phyloP scores from a whole-genome alignment of 2,888 invertebrate species.

The Campoplex capitator region DNA sequence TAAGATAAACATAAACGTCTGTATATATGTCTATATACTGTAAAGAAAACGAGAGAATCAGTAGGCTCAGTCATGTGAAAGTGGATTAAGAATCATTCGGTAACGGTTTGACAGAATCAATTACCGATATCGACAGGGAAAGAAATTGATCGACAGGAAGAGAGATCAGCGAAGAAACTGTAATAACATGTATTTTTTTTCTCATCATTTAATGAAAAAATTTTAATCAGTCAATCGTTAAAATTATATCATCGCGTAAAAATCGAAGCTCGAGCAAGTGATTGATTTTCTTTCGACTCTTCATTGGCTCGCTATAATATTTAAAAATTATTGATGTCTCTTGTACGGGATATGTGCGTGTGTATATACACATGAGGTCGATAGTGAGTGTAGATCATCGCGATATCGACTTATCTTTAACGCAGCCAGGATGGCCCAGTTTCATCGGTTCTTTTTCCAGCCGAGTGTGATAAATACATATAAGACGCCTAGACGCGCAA shows the following conservation, averaged over 20 bases:
- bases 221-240: neutral
- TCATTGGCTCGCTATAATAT: neutral
- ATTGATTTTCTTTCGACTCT: neutral
- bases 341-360: neutral
- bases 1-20: neutral
- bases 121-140: neutral
- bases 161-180: neutral
- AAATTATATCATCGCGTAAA: neutral
- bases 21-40: neutral
- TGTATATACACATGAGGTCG: constrained; percentile 10
- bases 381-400: constrained; percentile 59
- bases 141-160: neutral
- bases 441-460: constrained; percentile 22
- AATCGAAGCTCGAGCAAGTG: neutral
- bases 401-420: constrained; percentile 64
- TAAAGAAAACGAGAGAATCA: constrained; percentile 12
- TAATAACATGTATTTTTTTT: neutral
- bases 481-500: neutral
- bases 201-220: neutral
- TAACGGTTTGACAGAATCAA: neutral
- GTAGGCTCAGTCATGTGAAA: neutral
- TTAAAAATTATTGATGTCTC: neutral
- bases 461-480: constrained; percentile 14
- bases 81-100: neutral
- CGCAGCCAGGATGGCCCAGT: constrained; percentile 57